Evolutionary conservation across 2,888 invertebrate species (phyloP), one percentile per base, ranked within the genome.

Genomic region (Dyspetes luteomarginatus): DNA sequence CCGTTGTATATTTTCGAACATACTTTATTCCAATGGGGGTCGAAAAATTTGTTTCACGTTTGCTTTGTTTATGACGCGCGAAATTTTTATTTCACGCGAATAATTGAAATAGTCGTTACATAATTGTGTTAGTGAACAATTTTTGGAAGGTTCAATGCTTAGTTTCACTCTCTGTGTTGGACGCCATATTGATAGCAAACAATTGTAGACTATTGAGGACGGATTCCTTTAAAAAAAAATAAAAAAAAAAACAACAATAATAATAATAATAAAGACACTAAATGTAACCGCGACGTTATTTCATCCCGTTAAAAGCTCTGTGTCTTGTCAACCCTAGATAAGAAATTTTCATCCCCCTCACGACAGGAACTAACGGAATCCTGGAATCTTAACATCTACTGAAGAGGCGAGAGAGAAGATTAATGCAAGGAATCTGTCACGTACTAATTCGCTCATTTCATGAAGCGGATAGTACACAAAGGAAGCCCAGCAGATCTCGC

Each of bases 381-480:
- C 15, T 17, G 15, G 17, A 17, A 45, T 15, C n/a, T 17, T 9
- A 17, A 45, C 45, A 45, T 45, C 15, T n/a, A n/a, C 36, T 36
- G 45, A n/a, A 45, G 45, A 26, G 26, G 12, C 43, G 19, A 26
- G 45, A n/a, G n/a, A 64, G 43, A 43, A 45, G 41, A 22, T 64
- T 64, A 64, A 43, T n/a, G 24, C 62, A 43, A 2, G 45, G 26
- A 64, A 64, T 45, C 62, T 43, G 45, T 43, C 62, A 26, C 62
- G 62, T 26, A 43, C 62, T 64, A 64, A 64, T 64, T 64, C 62
- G 24, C 22, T 26, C 24, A n/a, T 9, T 24, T 15, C 43, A 9
- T 17, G 17, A 15, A 64, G 41, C 62, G 9, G 45, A 64, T 22
- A 43, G 43, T 64, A 43, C 24, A 64, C 17, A 15, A 22, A 43